Percentiles rank a stretch among this genome's conserved stretches.
phyloP scores from a whole-genome alignment of 2,113 vertebrate genomes.

The Uropsilus gracilis region DNA sequence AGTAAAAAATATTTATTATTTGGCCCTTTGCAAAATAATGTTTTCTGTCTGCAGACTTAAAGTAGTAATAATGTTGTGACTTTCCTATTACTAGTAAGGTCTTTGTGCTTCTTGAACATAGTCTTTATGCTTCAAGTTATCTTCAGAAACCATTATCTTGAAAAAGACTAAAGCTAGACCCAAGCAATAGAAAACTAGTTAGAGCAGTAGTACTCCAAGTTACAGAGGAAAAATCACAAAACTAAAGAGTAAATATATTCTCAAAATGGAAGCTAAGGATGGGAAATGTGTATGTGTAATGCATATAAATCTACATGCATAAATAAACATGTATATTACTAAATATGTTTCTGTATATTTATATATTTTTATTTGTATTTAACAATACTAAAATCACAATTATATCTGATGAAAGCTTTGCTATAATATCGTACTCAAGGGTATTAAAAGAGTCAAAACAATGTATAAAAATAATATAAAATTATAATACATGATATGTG shows the following conservation, averaged over 20 bases:
- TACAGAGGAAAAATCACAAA: constrained; percentile 34
- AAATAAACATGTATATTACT: background rate
- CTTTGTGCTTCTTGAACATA: background rate
- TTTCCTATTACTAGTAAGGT: background rate
- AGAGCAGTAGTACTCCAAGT: background rate
- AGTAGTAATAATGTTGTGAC: background rate
- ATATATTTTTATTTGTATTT: background rate
- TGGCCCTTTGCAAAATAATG: background rate
- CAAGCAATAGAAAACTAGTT: constrained; percentile 43
- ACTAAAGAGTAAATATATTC: background rate
- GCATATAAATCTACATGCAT: background rate
- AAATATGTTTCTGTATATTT: background rate
- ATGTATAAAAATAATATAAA: background rate
- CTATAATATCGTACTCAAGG: background rate
- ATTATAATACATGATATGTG: too few species aligned
- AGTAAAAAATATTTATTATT: constrained; percentile 18
- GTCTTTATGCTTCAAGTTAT: constrained; percentile 27
- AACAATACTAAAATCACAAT: constrained; percentile 12
- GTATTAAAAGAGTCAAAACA: background rate
- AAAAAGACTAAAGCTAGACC: background rate
- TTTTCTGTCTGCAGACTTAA: background rate
- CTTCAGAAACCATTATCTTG: constrained; percentile 37
- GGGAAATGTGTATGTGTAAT: background rate
- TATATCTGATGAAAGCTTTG: background rate
- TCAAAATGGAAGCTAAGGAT: background rate